phyloP scores from a whole-genome alignment of 2,797 vertebrate genomes.

The Crenuchus spilurus region DNA sequence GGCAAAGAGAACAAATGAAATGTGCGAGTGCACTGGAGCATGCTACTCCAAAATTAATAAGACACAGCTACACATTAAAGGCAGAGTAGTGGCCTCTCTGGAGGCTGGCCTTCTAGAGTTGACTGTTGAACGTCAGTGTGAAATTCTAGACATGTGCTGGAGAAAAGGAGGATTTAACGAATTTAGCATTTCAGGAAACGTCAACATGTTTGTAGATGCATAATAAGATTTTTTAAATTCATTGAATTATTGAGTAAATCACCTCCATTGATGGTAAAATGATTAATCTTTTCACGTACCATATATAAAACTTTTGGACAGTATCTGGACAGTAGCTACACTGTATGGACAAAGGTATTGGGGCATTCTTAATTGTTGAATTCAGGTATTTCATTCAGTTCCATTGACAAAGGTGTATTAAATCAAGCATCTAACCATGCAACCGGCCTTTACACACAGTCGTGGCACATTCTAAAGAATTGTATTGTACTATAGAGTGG shows the following conservation, averaged over 20 bases:
- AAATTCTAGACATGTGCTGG: conserved; percentile 3
- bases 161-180: not conserved
- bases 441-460: too few species aligned
- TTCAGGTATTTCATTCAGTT: too few species aligned
- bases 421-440: too few species aligned
- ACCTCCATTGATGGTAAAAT: too few species aligned
- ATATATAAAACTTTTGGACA: too few species aligned
- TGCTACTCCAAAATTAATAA: conserved; percentile 66
- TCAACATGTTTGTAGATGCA: not conserved
- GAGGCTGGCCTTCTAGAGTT: conserved; percentile 10
- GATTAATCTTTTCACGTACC: too few species aligned
- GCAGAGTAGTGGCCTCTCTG: conserved; percentile 33
- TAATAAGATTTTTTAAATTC: not conserved
- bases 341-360: too few species aligned
- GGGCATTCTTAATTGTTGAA: too few species aligned
- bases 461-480: too few species aligned
- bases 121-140: not conserved
- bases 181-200: not conserved
- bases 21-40: conserved; percentile 48
- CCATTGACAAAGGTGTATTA: too few species aligned
- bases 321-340: too few species aligned
- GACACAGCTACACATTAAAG: conserved; percentile 52
- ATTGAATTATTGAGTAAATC: not conserved
- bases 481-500: too few species aligned
- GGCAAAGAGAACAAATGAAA: conserved; percentile 55